A percentile compares a stretch with the other conserved stretches of the same genome.
phyloP scores from a whole-genome alignment of 2,113 vertebrate genomes.

The Camarhynchus parvulus region DNA sequence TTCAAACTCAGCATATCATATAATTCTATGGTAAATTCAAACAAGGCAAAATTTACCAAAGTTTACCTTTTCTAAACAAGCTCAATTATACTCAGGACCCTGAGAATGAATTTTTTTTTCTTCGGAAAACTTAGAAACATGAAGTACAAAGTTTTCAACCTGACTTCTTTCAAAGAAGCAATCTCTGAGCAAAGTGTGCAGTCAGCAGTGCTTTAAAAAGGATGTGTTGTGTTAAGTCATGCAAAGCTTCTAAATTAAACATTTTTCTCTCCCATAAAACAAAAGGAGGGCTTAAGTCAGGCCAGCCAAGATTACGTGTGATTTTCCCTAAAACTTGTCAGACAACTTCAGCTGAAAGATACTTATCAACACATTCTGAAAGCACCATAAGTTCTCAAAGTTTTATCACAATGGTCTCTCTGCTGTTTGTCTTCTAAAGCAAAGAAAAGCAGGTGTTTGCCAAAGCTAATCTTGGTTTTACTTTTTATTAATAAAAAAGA shows the following conservation, averaged over 20 bases:
- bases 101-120: fast-evolving
- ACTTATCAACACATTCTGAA: not conserved
- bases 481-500: not conserved
- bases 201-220: not conserved
- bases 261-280: not conserved
- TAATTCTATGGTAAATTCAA: not conserved
- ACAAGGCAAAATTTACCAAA: not conserved
- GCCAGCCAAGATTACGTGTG: not conserved
- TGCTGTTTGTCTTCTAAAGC: not conserved
- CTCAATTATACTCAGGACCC: not conserved
- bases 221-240: not conserved
- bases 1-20: not conserved
- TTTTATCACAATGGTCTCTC: not conserved
- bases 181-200: not conserved
- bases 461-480: not conserved
- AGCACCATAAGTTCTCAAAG: not conserved
- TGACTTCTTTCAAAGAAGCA: not conserved
- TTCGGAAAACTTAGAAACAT: not conserved
- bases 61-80: not conserved
- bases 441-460: not conserved
- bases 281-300: not conserved
- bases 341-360: not conserved
- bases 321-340: not conserved
- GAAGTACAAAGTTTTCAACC: not conserved
- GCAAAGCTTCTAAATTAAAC: not conserved